Base-by-base conservation (phyloP, 2,113 vertebrate genomes). In the Melanerpes aurifrons region DNA sequence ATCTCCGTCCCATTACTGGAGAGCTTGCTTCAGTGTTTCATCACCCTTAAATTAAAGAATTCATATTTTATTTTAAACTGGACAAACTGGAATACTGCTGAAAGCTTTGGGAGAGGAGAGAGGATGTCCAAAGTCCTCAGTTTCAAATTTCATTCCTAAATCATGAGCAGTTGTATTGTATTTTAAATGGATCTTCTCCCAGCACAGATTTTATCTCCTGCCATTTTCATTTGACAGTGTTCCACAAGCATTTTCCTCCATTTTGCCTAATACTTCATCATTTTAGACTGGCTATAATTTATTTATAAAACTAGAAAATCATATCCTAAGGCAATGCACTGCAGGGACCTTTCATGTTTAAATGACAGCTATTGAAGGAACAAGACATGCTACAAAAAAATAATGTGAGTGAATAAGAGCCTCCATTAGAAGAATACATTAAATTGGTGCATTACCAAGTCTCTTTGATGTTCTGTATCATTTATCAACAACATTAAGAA, bases 271-370 rank as follows among this genome's bases (percentile, higher is more conserved):
- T 71, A 83, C n/a, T 95, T 90, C 47, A 90, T 93, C 86, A 91
- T 22, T 89, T 86, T 82, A 83, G 57, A 76, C 37, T 89, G 66
- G 35, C 31, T 83, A 96, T 96, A 7, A 96, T 92, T 97, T 97
- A 97, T 97, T 97, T 96, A 96, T 95, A 87, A 96, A 94, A 93
- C 16, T 68, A 92, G 82, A 95, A 96, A 95, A 93, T 91, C 61
- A 59, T 97, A 92, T 86, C 96, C 93, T 94, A 67, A 95, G 95
- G 94, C 94, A 92, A 74, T 81, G 17, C 43, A 93, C 80, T 82
- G 86, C 40, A 92, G 78, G 85, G 96, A 95, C 31, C 58, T 94
- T 96, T 97, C 88, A 94, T 82, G 81, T 95, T 98, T 94, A 96
- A 97, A 95, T 96, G 95, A 95, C 83, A 94, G 57, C 89, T 94